Base-by-base conservation (phyloP, 2,888 invertebrate species). In the Standfussiana lucernea region DNA sequence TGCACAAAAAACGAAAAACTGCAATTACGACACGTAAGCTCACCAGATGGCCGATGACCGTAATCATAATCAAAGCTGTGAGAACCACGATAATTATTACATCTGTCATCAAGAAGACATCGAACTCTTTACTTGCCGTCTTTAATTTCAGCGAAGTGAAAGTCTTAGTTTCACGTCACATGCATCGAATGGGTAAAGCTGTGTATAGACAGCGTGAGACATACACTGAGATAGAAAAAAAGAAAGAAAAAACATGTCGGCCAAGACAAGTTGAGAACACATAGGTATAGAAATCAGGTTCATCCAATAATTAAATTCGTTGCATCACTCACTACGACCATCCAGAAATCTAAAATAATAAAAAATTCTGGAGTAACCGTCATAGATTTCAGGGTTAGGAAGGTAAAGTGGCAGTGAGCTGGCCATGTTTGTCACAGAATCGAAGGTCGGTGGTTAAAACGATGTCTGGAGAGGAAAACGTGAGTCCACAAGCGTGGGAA, bases 141-240 rank as follows among this genome's bases (percentile, higher is more conserved):
- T 45, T 56, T 18, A 40, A 75, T 66, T 84, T 77, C 24, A 82
- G 47, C 15, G 61, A 24, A 82, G 84, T 87, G 86, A 87, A 87
- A 87, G 86, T 82, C 8, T 32, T 18, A 71, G 73, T 32, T 64
- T 37, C 67, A 67, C 77, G 59, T 77, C 69, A 79, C 56, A 77
- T 79, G 64, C 67, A 59, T 73, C 53, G 62, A 47, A 45, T 11
- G 2, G 13, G 8, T 78, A 11, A 69, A 59, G 77, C n/a, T 3
- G 6, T 1, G 15, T 35, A 5, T 11, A 79, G 18, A 78, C 45
- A 68, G 4, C 3, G 32, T 40, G 15, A 72, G 13, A 10, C 15
- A 69, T n/a, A 50, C 24, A 1, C 13, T 18, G 21, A 72, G 4
- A 32, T 24, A 21, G 35, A 35, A 61, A 21, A 24, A 35, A 61